phyloP scores from a whole-genome alignment of 2,888 invertebrate genomes.

The Aphodius sticticus region DNA sequence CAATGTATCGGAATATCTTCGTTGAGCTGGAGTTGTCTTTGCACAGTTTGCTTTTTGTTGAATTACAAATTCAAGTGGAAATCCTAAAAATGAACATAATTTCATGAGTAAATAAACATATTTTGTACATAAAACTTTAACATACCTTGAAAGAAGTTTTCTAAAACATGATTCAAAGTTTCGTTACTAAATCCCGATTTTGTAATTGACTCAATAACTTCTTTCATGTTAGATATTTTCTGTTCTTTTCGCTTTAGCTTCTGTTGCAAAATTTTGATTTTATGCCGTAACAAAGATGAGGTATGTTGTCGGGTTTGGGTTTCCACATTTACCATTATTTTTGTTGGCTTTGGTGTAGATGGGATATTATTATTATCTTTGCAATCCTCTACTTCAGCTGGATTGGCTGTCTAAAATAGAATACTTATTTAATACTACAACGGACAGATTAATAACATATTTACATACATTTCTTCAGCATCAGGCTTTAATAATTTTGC shows the following conservation, averaged over 20 bases:
- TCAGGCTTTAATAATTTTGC: constrained; percentile 14
- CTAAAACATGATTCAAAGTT: neutral
- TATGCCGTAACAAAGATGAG: neutral
- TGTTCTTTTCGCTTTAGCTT: neutral
- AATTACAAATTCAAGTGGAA: too few species aligned
- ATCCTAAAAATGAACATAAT: too few species aligned
- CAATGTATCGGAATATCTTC: too few species aligned
- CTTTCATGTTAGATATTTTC: constrained; percentile 4
- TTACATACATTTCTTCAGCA: constrained; percentile 7
- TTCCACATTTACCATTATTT: neutral
- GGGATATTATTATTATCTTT: neutral
- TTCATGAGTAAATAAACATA: neutral
- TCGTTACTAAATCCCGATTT: neutral
- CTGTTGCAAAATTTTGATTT: neutral
- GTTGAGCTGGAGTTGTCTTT: too few species aligned
- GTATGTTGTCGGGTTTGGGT: neutral
- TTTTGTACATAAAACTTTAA: neutral
- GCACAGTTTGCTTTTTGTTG: too few species aligned
- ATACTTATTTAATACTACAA: constrained; percentile 4
- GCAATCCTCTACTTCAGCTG: neutral
- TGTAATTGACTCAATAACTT: neutral
- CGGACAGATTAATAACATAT: neutral
- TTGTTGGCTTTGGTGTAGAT: neutral
- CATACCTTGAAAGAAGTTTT: constrained; percentile 4
- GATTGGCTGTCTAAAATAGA: neutral